Evolutionary conservation across 1,140 invertebrate species (phyloP), one percentile per base, ranked within the genome.

Genomic region (Popillia japonica): DNA sequence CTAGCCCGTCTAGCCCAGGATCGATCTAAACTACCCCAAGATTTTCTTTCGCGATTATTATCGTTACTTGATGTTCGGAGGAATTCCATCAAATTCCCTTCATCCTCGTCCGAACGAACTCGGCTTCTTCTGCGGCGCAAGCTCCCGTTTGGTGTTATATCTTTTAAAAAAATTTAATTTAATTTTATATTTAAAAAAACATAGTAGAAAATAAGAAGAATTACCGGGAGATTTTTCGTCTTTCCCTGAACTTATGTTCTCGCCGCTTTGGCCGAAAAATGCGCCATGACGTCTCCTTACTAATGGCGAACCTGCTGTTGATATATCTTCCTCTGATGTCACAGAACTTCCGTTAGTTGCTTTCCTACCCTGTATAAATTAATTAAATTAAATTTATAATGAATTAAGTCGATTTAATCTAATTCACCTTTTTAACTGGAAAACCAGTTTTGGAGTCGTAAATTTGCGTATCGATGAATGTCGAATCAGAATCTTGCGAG

Each of bases 91-190:
- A 98, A 87, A 75, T 92, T 93, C 2, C 92, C 92, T 80, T 97
- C 95, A 83, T 96, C 94, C 82, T 95, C 95, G 83, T 95, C 94
- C 14, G 93, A 94, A 0, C 94, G 91, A 41, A 96, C 92, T 20
- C 95, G 90, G 83, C 95, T 94, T 78, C 95, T 89, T 34, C 95
- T 89, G 48, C 95, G 88, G 17, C 96, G 88, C 9, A 97, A 87
- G 78, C 94, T 96, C 17, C 96, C 95, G 80, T 95, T 96, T 44
- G 96, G 96, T 0, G 96, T 97, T 22, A 96, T 92, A 84, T 97
- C 95, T 93, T 34, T 34, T 83, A 68, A 2, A 20, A 17, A 17
- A 17, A 55, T n/a, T 55, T 72, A 48, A 76, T 76, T 22, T 48
- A 48, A 48, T 7, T 42, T 4, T 20, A 9, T 17, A 20, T 48